Evolutionary conservation across 2,113 vertebrate genomes (phyloP), one percentile per base, ranked within the genome.

Genomic region (Progne subis): DNA sequence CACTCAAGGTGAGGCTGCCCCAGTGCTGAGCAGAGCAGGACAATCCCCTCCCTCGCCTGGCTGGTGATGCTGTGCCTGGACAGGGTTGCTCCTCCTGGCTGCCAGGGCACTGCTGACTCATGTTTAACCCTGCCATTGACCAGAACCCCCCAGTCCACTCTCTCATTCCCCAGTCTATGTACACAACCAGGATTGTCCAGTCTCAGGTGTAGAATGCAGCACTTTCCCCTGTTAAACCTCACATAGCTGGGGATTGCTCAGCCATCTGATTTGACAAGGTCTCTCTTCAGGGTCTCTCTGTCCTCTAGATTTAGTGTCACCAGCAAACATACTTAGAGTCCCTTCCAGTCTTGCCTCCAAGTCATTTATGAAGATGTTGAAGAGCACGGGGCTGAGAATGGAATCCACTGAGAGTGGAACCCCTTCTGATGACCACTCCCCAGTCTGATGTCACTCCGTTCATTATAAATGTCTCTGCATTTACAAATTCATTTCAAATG

Each of bases 1-100:
- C 2, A 29, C 31, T 43, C 0, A 0, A 71, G 13, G 7, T 31
- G n/a, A 64, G 41, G 24, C 17, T 0, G 0, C 8, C 5, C 18
- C 18, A 46, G 46, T 0, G 0, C 56, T 56, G 41, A 55, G 56
- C 8, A 70, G 64, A 55, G 41, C 2, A 0, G 29, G 19, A 63
- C 19, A 49, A 43, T 49, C 17, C 25, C 41, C n/a, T 69, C 23
- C 28, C 24, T 47, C 39, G 4, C 24, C 12, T 0, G 0, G 12
- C 15, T n/a, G 56, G 2, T 0, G 0, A 53, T 39, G 12, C 24
- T 55, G 12, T 18, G 4, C 41, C 56, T 47, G n/a, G 39, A 69
- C 39, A 53, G 0, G 0, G 0, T 2, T 41, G 28, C 1, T 29
- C 29, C 28, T 79, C n/a, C 41, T 70, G 56, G 23, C 13, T 63